These are phyloP conservation scores for Drosophila paulistorum DNA, from an alignment of 1,140 invertebrate species.

Conservation along the genomic window DNA sequence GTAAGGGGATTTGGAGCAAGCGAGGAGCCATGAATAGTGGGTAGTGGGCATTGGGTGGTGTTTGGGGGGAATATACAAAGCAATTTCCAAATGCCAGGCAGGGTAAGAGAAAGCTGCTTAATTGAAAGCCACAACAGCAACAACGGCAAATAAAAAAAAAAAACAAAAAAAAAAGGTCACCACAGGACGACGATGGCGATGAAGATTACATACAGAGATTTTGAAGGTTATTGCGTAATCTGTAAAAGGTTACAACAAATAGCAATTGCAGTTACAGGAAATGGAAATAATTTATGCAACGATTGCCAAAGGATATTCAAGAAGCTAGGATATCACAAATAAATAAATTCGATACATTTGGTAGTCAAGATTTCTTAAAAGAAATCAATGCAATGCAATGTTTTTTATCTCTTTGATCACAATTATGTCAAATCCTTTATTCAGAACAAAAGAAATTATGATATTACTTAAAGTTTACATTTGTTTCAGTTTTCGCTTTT, in stretches of 20 bases:
- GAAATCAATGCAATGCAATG: no score
- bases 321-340: neutral
- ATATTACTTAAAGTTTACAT: no score
- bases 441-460: no score
- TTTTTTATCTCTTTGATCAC: no score
- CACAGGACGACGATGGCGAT: conserved; percentile 15
- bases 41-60: neutral
- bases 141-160: no score
- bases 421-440: no score
- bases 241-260: neutral
- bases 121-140: conserved; percentile 24
- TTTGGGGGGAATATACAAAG: neutral
- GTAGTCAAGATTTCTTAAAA: no score
- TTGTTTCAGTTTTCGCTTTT: no score
- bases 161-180: conserved; percentile 26
- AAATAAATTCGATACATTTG: no score
- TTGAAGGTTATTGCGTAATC: conserved; percentile 19
- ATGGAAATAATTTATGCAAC: neutral
- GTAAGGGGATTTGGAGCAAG: conserved; percentile 36
- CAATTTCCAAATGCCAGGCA: conserved; percentile 12
- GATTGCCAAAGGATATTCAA: neutral
- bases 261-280: neutral
- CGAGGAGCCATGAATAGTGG: conserved; percentile 30
- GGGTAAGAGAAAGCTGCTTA: conserved; percentile 26
- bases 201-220: conserved; percentile 1